These are phyloP conservation scores for Conops quadrifasciatus DNA, from an alignment of 2,888 invertebrate genomes.

Conservation along the genomic window DNA sequence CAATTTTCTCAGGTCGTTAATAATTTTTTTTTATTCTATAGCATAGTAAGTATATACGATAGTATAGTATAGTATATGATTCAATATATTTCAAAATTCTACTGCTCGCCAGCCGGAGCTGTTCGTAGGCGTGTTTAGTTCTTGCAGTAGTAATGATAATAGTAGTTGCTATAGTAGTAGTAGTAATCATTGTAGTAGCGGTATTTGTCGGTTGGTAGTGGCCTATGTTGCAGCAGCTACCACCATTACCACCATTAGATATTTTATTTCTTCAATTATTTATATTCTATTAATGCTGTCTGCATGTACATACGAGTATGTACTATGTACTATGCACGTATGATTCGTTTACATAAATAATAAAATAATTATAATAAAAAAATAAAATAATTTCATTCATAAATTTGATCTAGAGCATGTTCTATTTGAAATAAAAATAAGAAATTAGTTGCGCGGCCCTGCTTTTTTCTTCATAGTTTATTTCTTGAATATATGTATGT, in stretches of 20 bases:
- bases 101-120: conserved; percentile 14
- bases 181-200: neutral
- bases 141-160: conserved; percentile 8
- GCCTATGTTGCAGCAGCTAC: neutral
- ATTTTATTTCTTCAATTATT: neutral
- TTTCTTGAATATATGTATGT: neutral
- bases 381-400: conserved; percentile 22
- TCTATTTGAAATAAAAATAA: neutral
- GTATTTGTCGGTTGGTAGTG: neutral
- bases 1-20: conserved; percentile 30
- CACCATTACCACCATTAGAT: neutral
- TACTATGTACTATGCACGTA: neutral
- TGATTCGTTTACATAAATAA: neutral
- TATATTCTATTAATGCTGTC: conserved; percentile 20
- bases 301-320: neutral
- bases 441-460: neutral
- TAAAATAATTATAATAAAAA: conserved; percentile 12
- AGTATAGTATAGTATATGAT: neutral
- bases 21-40: conserved; percentile 17
- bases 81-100: neutral
- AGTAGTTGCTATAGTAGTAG: neutral
- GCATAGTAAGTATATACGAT: conserved; percentile 10
- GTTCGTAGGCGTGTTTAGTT: neutral
- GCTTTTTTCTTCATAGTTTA: neutral
- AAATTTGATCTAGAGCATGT: conserved; percentile 26